Conservation (phyloP, 1,140 invertebrate species). For the Mesaphorura yosii region DNA sequence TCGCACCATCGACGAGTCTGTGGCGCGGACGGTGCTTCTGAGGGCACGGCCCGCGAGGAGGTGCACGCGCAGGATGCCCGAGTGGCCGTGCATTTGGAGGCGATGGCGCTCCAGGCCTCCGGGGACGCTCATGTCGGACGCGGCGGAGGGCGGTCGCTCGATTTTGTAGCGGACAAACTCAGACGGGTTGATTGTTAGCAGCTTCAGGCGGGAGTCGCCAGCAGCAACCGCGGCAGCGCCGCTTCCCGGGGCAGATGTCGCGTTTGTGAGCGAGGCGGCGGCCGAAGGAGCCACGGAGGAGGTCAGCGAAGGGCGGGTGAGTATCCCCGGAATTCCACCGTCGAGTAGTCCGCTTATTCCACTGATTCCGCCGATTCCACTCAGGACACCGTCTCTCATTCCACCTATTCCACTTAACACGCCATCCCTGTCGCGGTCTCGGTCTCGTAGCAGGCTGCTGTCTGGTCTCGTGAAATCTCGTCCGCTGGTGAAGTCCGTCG, state of each 20-base stretch:
- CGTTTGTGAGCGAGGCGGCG: neutral
- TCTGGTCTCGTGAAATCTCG: too few species aligned
- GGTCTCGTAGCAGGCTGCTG: neutral
- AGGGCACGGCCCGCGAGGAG: constrained; percentile 50
- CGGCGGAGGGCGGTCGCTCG: constrained; percentile 46
- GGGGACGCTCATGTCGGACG: constrained; percentile 33
- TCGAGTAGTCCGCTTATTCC: too few species aligned
- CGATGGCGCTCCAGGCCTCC: constrained; percentile 35
- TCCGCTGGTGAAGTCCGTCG: too few species aligned
- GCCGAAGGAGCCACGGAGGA: neutral
- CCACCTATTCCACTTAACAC: too few species aligned
- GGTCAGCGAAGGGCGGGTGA: too few species aligned
- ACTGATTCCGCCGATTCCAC: too few species aligned
- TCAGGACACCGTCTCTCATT: constrained; percentile 16
- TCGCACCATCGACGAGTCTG: constrained; percentile 38
- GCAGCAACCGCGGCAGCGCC: constrained; percentile 34
- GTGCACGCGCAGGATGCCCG: constrained; percentile 82
- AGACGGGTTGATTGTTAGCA: constrained; percentile 77
- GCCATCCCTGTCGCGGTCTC: constrained; percentile 19
- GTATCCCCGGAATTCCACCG: too few species aligned
- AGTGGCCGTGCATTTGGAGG: constrained; percentile 47
- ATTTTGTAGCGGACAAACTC: constrained; percentile 87
- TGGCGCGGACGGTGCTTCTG: constrained; percentile 21
- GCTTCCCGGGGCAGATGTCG: neutral
- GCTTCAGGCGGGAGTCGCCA: constrained; percentile 43